Base-by-base conservation (phyloP, 2,797 vertebrate genomes). In the Vireo griseus region DNA sequence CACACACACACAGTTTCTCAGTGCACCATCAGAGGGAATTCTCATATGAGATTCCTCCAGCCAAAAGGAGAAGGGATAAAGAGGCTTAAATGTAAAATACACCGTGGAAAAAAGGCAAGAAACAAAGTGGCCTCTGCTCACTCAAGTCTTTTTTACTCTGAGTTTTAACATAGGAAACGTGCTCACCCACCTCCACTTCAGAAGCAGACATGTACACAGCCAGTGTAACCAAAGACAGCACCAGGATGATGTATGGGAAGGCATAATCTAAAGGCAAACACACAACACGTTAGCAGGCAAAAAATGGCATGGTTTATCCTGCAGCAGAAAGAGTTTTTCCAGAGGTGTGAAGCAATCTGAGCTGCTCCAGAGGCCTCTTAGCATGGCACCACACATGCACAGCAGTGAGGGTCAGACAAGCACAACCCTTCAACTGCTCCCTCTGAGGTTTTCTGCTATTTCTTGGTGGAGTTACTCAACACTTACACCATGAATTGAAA, bases 131-230 rank as follows among this genome's bases (percentile, higher is more conserved):
- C 25, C 68, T 86, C 82, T 52, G 76, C 29, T 80, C 57, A 24
- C 9, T 76, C 40, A 31, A 33, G 31, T 45, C 25, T 57, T 86
- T 75, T 58, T 21, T 35, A 55, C 21, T 45, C 42, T 1, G 19
- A 44, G 35, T 61, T 90, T 39, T 35, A 83, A 92, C 10, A 33
- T 1, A 86, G 10, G 11, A 67, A 90, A 72, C 29, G 16, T 1
- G 8, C 83, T 75, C 62, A 97, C 97, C 88, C 98, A 99, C 99
- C 99, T 99, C 99, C 83, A 99, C 99, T 98, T 99, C 99, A 61
- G 99, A 99, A 93, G 99, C 99, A 31, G 99, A 99, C 99, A 99
- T 98, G 97, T 99, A 99, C 12, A 99, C 99, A 72, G 99, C 99
- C 97, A 99, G 96, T 0, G 99, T 99, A 50, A 99, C 98, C 96